Conservation (phyloP, 2,113 vertebrate species). For the Sylvicapra grimmia region DNA sequence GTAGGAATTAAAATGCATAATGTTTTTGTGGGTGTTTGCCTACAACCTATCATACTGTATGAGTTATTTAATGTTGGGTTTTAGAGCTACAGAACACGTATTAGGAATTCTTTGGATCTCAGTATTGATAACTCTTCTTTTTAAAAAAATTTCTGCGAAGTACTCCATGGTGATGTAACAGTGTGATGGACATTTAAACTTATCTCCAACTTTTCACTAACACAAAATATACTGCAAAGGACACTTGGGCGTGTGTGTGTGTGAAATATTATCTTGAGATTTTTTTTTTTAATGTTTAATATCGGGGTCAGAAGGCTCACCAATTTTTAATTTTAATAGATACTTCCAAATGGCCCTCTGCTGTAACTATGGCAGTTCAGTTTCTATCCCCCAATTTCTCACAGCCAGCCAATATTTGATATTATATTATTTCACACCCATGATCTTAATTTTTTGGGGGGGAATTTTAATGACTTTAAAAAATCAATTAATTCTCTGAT, state of each 20-base stretch:
- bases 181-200: too few relatives aligned
- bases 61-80: not conserved
- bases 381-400: not conserved
- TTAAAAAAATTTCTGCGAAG: not conserved
- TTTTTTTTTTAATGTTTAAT: not conserved
- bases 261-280: not conserved
- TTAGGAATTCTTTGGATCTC: not conserved
- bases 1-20: not conserved
- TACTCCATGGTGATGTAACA: not conserved
- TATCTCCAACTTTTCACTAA: not conserved
- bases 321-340: not conserved
- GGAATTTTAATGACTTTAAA: not conserved
- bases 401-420: not conserved
- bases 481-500: not conserved
- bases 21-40: not conserved
- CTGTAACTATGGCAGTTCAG: fast-evolving
- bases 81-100: fast-evolving
- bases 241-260: fast-evolving
- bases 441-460: not conserved
- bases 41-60: not conserved
- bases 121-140: not conserved
- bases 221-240: not conserved
- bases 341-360: too few relatives aligned
- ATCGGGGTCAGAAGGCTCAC: not conserved
- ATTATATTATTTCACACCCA: not conserved